A percentile compares a stretch with the other conserved stretches of the same genome.
Conservation (phyloP, 2,888 invertebrate species). For the Acleris sparsana region DNA sequence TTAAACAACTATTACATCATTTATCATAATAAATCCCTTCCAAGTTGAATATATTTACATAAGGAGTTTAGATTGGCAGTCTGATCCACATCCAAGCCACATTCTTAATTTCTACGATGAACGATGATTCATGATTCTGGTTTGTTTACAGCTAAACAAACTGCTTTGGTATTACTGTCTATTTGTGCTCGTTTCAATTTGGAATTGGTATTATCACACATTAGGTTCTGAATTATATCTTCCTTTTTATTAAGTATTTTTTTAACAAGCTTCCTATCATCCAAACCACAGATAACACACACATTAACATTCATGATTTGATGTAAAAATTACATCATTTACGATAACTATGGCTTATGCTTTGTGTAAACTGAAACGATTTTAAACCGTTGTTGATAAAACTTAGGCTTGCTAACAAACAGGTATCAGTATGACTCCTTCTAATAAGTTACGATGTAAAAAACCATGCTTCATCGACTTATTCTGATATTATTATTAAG, state of each 20-base stretch:
- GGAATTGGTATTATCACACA: neutral
- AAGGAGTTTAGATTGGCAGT: constrained; percentile 37
- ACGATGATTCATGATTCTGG: constrained; percentile 47
- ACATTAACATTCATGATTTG: too few species aligned
- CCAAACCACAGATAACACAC: neutral
- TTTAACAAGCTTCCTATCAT: neutral
- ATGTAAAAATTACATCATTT: too few species aligned
- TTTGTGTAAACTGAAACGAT: neutral
- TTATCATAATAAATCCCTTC: constrained; percentile 23
- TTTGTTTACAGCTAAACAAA: constrained; percentile 46
- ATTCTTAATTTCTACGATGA: constrained; percentile 44
- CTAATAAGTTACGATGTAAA: too few species aligned
- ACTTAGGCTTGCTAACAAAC: too few species aligned
- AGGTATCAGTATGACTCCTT: too few species aligned
- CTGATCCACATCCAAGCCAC: constrained; percentile 43
- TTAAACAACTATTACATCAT: constrained; percentile 14
- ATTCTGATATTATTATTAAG: too few species aligned
- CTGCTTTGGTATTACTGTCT: constrained; percentile 22
- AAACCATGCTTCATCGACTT: too few species aligned
- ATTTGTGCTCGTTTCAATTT: constrained; percentile 13
- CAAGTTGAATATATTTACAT: constrained; percentile 26
- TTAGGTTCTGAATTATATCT: constrained; percentile 2
- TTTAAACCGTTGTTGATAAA: too few species aligned
- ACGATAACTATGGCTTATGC: neutral
- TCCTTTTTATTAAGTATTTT: neutral